Evolutionary conservation across 2,888 invertebrate species (phyloP).

Genomic region (Cantharis nigra): DNA sequence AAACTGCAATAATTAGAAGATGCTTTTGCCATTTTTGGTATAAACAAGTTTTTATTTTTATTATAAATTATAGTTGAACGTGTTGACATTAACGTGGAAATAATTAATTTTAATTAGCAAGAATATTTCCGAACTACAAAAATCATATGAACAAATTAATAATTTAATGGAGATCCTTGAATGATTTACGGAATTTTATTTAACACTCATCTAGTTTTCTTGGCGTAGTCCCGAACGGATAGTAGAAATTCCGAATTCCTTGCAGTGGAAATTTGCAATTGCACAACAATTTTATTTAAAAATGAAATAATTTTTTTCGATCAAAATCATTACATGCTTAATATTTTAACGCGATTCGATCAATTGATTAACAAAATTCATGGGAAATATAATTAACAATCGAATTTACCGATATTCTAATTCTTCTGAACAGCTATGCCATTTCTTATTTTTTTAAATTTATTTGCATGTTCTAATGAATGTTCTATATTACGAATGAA

Average conservation of each 20-base stretch:
- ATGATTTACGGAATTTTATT: too few species aligned
- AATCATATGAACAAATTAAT: background rate
- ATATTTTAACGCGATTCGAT: too few species aligned
- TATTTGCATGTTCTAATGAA: background rate
- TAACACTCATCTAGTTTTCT: too few species aligned
- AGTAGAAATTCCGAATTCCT: too few species aligned
- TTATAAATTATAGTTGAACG: background rate
- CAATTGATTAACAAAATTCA: background rate
- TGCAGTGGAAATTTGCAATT: too few species aligned
- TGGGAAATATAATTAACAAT: background rate
- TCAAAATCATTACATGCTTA: too few species aligned
- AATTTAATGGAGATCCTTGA: too few species aligned
- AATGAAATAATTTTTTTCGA: too few species aligned
- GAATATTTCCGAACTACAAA: background rate
- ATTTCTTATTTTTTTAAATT: background rate
- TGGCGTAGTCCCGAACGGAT: too few species aligned
- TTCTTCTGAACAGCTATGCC: background rate
- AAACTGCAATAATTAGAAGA: background rate
- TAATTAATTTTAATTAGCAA: background rate
- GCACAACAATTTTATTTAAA: background rate
- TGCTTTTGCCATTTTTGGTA: background rate
- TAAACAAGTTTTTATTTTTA: background rate
- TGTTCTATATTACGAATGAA: background rate
- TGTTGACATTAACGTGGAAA: background rate
- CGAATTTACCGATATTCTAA: background rate